Percentiles rank a stretch among this genome's conserved stretches.
These are phyloP conservation scores for Odontomachus brunneus DNA, from an alignment of 1,140 invertebrate species.

Conservation along the genomic window DNA sequence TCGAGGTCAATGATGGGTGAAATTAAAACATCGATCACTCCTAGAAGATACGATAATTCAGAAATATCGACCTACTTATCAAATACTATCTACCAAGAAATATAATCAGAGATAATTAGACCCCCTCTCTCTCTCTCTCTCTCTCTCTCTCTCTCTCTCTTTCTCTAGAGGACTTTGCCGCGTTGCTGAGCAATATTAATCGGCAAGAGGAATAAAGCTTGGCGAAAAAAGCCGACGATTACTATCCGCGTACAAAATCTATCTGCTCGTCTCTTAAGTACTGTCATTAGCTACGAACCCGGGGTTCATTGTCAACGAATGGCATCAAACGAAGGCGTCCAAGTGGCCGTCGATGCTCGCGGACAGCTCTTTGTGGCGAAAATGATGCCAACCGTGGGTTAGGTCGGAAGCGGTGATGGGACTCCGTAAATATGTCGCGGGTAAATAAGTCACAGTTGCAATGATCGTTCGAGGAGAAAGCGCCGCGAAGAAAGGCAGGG, in stretches of 20 bases:
- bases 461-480: too few relatives aligned
- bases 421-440: too few relatives aligned
- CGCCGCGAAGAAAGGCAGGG: too few relatives aligned
- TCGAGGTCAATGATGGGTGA: constrained; percentile 57
- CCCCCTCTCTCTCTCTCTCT: background rate
- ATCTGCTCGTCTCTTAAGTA: background rate
- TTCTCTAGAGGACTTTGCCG: background rate
- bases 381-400: background rate
- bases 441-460: too few relatives aligned
- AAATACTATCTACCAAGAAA: constrained; percentile 13
- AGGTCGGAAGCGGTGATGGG: constrained; percentile 7
- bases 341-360: background rate
- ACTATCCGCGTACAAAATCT: background rate
- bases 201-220: background rate
- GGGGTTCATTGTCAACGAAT: background rate
- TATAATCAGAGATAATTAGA: background rate
- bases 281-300: background rate
- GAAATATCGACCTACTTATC: constrained; percentile 10
- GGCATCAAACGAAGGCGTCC: background rate
- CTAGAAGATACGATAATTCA: constrained; percentile 20
- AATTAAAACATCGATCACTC: constrained; percentile 52
- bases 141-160: background rate
- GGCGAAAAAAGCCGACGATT: background rate
- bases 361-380: background rate
- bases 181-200: background rate